These are phyloP conservation scores for Acanthococcus lagerstroemiae DNA, from an alignment of 2,888 invertebrate species.

Conservation along the genomic window DNA sequence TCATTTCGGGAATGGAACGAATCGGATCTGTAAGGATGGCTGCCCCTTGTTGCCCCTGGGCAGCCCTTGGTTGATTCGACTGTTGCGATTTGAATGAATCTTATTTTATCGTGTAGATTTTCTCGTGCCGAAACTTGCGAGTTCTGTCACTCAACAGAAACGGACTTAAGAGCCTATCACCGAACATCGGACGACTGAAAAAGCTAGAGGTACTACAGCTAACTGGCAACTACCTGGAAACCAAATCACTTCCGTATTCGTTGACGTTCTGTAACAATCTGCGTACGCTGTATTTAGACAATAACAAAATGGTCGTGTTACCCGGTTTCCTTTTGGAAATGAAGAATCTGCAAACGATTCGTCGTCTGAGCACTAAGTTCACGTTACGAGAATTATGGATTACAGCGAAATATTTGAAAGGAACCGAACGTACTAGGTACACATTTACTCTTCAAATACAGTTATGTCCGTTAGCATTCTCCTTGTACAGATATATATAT, in stretches of 20 bases:
- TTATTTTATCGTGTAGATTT: conserved; percentile 40
- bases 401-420: conserved; percentile 1
- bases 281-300: conserved; percentile 42
- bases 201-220: conserved; percentile 42
- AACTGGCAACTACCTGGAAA: conserved; percentile 44
- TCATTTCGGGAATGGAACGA: too few species aligned
- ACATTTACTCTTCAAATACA: too few species aligned
- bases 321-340: conserved; percentile 44
- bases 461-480: too few species aligned
- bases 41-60: too few species aligned
- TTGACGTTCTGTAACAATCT: conserved; percentile 43
- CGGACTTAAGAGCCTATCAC: conserved; percentile 42
- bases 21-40: too few species aligned
- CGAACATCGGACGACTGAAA: conserved; percentile 43
- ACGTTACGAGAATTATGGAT: conserved; percentile 12
- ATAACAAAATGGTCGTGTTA: conserved; percentile 44
- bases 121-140: conserved; percentile 42
- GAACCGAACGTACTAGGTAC: too few species aligned
- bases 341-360: conserved; percentile 43
- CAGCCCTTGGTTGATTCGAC: too few species aligned
- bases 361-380: conserved; percentile 42
- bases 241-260: conserved; percentile 43
- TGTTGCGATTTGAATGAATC: too few species aligned
- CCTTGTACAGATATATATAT: background rate
- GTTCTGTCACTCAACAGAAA: conserved; percentile 44